Conservation (phyloP, 2,888 invertebrate species). For the Diogma glabrata region DNA sequence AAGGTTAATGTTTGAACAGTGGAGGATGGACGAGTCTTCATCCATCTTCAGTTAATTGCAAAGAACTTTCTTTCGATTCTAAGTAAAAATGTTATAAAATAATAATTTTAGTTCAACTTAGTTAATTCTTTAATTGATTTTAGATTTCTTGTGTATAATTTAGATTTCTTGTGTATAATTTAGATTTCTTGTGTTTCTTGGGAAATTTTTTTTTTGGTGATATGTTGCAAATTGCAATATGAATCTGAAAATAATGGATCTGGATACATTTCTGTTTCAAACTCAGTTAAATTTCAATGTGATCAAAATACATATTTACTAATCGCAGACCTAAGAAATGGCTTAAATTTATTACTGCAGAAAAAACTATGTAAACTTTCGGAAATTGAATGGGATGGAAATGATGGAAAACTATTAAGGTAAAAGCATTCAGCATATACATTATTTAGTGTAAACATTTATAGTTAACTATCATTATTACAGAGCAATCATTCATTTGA, state of each 20-base stretch:
- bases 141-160: no score
- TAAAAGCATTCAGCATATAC: no score
- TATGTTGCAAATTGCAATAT: slow-evolving; percentile 38
- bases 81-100: no score
- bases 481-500: slow-evolving; percentile 10
- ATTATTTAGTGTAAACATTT: no score
- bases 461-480: no score
- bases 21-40: slow-evolving; percentile 47
- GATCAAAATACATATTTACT: slow-evolving; percentile 31
- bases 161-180: no score
- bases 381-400: slow-evolving; percentile 43
- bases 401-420: slow-evolving; percentile 45
- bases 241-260: no score
- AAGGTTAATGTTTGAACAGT: slow-evolving; percentile 39
- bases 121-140: no score
- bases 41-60: slow-evolving; percentile 67
- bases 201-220: slow-evolving; percentile 91
- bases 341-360: slow-evolving; percentile 51
- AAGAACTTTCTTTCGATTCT: slow-evolving; percentile 41
- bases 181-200: no score
- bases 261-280: no score
- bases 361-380: slow-evolving; percentile 60
- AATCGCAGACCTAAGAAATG: slow-evolving; percentile 44
- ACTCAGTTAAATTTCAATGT: no score
- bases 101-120: no score